These are phyloP conservation scores for Hassar affinis DNA, from an alignment of 2,113 vertebrate genomes.

Conservation along the genomic window DNA sequence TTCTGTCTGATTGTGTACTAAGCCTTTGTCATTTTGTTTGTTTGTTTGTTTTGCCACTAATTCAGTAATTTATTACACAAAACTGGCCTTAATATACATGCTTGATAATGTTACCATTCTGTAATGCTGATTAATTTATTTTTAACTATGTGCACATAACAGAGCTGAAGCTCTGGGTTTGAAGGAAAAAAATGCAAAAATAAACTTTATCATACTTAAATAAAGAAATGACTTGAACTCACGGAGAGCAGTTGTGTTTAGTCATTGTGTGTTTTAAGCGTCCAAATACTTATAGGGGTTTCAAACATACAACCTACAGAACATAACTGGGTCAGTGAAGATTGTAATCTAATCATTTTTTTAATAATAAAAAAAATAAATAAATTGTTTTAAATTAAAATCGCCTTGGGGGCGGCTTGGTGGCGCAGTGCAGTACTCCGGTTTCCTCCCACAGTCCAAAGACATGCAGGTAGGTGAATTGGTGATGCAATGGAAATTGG, in stretches of 20 bases:
- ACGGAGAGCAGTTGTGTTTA: not conserved
- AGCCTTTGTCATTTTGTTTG: constrained; percentile 35
- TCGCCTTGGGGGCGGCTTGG: not conserved
- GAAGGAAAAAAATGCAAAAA: constrained; percentile 78
- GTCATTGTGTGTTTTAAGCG: not conserved
- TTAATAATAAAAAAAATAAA: no score
- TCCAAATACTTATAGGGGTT: not conserved
- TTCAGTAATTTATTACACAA: constrained; percentile 80
- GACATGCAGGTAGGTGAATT: no score
- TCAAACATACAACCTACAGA: not conserved
- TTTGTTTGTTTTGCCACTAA: constrained; percentile 63
- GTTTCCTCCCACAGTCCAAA: no score
- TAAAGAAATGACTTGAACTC: constrained; percentile 74
- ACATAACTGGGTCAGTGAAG: not conserved
- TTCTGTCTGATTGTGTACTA: constrained; percentile 52
- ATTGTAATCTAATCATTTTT: not conserved
- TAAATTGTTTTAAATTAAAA: not conserved
- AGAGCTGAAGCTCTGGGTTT: constrained; percentile 77
- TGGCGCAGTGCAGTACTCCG: no score
- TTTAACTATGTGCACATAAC: constrained; percentile 83
- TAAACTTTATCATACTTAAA: constrained; percentile 79
- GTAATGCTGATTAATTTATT: constrained; percentile 91
- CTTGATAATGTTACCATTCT: constrained; percentile 82
- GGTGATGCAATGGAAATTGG: no score
- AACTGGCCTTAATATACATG: constrained; percentile 89